phyloP scores from a whole-genome alignment of 2,113 vertebrate species.

The Corythornis madagascariensis region DNA sequence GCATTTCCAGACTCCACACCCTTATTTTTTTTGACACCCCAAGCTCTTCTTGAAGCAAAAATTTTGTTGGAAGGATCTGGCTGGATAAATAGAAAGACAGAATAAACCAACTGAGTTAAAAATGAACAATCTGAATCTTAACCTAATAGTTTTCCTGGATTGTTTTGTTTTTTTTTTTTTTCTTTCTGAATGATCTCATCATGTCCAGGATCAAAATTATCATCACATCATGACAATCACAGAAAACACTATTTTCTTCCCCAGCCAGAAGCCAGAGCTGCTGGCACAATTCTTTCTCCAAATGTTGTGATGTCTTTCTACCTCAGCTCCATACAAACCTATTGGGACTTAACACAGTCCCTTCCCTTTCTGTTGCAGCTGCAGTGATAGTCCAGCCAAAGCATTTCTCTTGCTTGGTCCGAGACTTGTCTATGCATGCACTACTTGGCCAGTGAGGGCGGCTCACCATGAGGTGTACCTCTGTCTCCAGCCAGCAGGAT shows the following conservation, averaged over 20 bases:
- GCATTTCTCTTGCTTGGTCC: background rate
- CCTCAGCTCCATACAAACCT: background rate
- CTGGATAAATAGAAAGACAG: background rate
- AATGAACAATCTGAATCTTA: background rate
- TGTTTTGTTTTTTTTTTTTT: background rate
- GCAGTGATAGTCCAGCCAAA: background rate
- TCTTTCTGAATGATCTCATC: background rate
- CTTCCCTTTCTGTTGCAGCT: background rate
- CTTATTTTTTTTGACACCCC: background rate
- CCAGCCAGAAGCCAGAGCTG: background rate
- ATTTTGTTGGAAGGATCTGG: background rate
- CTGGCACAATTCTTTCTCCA: background rate
- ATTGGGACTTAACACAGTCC: background rate
- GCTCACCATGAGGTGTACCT: accelerated
- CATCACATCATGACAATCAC: background rate
- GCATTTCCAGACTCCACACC: background rate
- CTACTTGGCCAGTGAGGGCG: background rate
- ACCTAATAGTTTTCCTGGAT: background rate
- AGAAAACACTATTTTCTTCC: background rate
- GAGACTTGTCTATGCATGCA: background rate
- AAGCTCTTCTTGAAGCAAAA: background rate
- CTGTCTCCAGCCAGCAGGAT: background rate
- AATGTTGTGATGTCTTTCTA: background rate
- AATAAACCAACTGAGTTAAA: background rate
- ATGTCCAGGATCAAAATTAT: background rate